Conservation (phyloP, 2,797 vertebrate genomes). For the Cheirogaleus major region DNA sequence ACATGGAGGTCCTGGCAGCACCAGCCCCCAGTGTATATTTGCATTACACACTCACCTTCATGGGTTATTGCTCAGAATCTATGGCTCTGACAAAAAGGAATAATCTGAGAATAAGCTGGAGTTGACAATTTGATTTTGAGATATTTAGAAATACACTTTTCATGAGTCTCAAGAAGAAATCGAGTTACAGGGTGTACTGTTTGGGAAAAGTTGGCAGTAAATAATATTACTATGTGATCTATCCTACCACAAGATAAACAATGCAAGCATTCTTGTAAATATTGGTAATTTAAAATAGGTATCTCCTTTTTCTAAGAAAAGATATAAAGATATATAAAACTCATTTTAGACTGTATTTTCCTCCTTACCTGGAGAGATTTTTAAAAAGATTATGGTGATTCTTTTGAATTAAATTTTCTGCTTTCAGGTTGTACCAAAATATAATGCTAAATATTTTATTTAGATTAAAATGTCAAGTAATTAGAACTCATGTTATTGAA, state of each 20-base stretch:
- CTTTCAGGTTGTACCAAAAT: slow-evolving; percentile 32
- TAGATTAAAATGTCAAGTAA: slow-evolving; percentile 55
- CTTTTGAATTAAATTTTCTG: slow-evolving; percentile 24
- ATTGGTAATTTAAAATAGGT: not conserved
- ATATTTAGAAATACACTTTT: slow-evolving; percentile 3
- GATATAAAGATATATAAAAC: not conserved
- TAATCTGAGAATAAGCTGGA: not conserved
- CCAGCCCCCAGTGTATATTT: not conserved
- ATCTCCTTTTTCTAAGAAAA: not conserved
- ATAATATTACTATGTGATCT: not conserved
- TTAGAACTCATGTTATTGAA: slow-evolving; percentile 51
- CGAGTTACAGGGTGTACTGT: not conserved
- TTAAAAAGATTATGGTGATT: slow-evolving; percentile 19
- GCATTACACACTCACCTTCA: not conserved
- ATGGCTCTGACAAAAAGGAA: not conserved
- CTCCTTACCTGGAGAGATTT: slow-evolving; percentile 1
- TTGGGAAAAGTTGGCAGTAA: not conserved
- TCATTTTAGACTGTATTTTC: slow-evolving; percentile 33
- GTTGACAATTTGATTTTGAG: not conserved
- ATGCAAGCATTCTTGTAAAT: not conserved
- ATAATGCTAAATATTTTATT: not conserved
- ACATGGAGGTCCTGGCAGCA: not conserved
- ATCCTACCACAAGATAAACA: not conserved
- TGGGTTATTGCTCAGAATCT: not conserved
- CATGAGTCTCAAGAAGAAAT: not conserved